phyloP scores from a whole-genome alignment of 2,888 invertebrate species.

The Cerastoderma edule region DNA sequence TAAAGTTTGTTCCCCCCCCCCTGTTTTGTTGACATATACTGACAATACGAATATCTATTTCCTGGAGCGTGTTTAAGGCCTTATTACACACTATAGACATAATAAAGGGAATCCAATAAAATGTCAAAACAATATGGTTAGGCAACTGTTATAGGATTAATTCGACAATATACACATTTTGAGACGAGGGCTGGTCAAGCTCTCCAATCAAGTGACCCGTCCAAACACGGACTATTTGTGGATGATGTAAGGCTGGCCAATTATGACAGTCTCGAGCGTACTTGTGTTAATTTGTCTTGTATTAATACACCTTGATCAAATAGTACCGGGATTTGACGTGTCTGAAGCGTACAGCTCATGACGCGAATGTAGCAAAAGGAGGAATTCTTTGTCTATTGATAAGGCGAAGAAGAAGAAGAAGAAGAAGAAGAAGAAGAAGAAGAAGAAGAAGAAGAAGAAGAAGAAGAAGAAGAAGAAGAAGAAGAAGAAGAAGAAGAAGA shows the following conservation, averaged over 20 bases:
- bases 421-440: conserved; percentile 2
- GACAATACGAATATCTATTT: too few relatives aligned
- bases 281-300: conserved; percentile 21
- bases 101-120: too few relatives aligned
- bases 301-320: conserved; percentile 8
- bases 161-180: not conserved
- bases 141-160: conserved; percentile 12
- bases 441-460: conserved; percentile 2
- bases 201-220: conserved; percentile 15
- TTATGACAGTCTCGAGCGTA: conserved; percentile 22
- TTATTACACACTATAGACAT: not conserved
- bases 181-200: not conserved
- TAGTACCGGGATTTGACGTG: not conserved
- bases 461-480: not conserved
- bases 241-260: conserved; percentile 12
- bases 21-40: too few relatives aligned
- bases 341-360: not conserved
- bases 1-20: too few relatives aligned
- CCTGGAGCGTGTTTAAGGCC: too few relatives aligned
- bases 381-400: not conserved
- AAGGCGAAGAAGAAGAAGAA: not conserved
- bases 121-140: conserved; percentile 10
- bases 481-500: not conserved
- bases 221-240: conserved; percentile 15
- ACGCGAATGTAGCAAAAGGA: not conserved